Conservation (phyloP, 2,888 invertebrate genomes). For the Chromoteleia sp. region DNA sequence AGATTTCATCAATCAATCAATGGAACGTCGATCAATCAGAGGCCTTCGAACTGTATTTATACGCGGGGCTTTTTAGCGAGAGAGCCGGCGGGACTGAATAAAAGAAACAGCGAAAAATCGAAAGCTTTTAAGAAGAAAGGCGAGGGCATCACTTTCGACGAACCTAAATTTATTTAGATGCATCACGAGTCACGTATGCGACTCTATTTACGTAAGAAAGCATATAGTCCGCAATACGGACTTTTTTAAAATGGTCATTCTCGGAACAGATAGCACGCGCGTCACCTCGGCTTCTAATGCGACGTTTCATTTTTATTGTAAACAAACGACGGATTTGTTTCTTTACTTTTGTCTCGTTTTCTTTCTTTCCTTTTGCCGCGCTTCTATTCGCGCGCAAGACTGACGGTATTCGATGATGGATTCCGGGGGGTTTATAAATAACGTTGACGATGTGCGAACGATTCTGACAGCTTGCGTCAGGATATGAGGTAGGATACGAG, state of each 20-base stretch:
- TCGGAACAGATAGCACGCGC: slow-evolving; percentile 35
- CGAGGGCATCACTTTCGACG: slow-evolving; percentile 50
- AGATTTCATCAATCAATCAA: slow-evolving; percentile 50
- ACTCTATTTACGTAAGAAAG: slow-evolving; percentile 62
- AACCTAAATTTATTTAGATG: slow-evolving; percentile 66
- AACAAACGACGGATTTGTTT: slow-evolving; percentile 34
- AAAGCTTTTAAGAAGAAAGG: slow-evolving; percentile 66
- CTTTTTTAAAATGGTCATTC: slow-evolving; percentile 59
- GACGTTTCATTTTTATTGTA: slow-evolving; percentile 21
- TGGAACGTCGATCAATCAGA: slow-evolving; percentile 47
- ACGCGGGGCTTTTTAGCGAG: slow-evolving; percentile 27
- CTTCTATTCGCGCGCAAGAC: neutral
- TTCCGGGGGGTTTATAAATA: slow-evolving; percentile 3
- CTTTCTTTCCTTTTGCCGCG: too few species aligned
- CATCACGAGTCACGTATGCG: slow-evolving; percentile 64
- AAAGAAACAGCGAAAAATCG: slow-evolving; percentile 39
- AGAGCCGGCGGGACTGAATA: neutral
- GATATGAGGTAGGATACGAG: neutral
- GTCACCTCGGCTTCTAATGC: slow-evolving; percentile 24
- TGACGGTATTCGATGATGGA: slow-evolving; percentile 21
- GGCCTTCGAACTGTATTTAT: slow-evolving; percentile 34
- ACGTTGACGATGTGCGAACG: slow-evolving; percentile 35
- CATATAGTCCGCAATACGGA: slow-evolving; percentile 31
- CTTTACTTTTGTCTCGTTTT: too few species aligned
- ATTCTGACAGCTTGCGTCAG: slow-evolving; percentile 28